Base-by-base conservation (phyloP, 1,140 invertebrate genomes). In the Drosophila kepulauana region DNA sequence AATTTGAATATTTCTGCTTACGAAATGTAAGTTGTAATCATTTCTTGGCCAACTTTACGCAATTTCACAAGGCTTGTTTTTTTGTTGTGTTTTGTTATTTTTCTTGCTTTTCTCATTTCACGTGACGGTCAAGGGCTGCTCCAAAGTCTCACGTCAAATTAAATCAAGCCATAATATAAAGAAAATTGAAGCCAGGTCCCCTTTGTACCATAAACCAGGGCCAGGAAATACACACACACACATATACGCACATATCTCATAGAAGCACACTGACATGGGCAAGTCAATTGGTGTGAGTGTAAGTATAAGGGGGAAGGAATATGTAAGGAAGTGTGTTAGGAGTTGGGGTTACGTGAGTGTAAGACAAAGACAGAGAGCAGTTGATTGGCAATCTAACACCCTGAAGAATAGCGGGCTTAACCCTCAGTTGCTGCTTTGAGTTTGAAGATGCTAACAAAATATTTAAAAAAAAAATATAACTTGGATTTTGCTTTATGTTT, bases 81-180 rank as follows among this genome's bases (percentile, higher is more conserved):
- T 46, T n/a, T n/a, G 5, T 35, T 6, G 5, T 35, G 33, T 20
- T 25, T 25, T 25, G 20, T 25, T 25, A 25, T 25, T 25, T 25
- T 25, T 25, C 1, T 38, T 38, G 35, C 38, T 70, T 63, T 63
- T 61, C 66, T 61, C 71, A 68, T 81, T 86, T 87, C 51, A 70
- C 63, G 66, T 46, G 78, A 48, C 63, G 79, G 82, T 82, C 82
- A 85, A 58, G 69, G 62, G 15, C 33, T 38, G 61, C 16, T 68
- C 68, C 79, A 70, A 88, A 69, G 85, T 89, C 85, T 89, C 85
- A 90, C 86, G 85, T 89, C 85, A 89, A 89, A 89, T 89, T 89
- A 89, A 89, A 89, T 89, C 85, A 89, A 81, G 85, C 69, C 81
- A 66, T 89, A 89, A 89, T 89, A 89, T 89, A 89, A 89, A 89